These are phyloP conservation scores for Halcyon badia DNA, from an alignment of 2,797 vertebrate species.

Conservation along the genomic window DNA sequence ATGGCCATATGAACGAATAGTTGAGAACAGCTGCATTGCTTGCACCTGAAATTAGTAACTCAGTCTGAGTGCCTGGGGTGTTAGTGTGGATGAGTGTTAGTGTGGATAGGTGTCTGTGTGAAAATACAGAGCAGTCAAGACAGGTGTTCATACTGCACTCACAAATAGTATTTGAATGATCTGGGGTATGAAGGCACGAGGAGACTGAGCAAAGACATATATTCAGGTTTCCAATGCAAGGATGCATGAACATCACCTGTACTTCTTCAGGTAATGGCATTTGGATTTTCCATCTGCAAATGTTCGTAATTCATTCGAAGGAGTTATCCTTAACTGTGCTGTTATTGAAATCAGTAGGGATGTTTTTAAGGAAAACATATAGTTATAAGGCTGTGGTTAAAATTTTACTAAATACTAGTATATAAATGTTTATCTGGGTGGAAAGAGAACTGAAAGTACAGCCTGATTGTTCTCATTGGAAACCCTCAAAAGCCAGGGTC, in stretches of 20 bases:
- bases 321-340: neutral
- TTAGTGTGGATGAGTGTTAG: neutral
- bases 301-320: neutral
- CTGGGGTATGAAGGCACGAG: neutral
- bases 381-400: neutral
- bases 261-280: neutral
- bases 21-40: neutral
- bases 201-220: neutral
- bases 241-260: neutral
- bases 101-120: neutral
- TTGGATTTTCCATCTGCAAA: neutral
- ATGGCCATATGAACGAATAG: neutral
- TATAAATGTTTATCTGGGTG: neutral
- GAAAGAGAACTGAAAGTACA: neutral
- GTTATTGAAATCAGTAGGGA: neutral
- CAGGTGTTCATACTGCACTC: neutral
- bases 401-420: neutral
- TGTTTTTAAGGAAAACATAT: neutral
- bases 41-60: neutral
- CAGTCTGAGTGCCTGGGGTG: neutral
- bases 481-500: neutral
- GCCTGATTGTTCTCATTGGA: neutral
- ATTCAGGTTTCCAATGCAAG: neutral
- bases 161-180: neutral
- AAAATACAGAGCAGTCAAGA: neutral